Conservation (phyloP, 1,140 invertebrate genomes). For the Penaeus indicus region DNA sequence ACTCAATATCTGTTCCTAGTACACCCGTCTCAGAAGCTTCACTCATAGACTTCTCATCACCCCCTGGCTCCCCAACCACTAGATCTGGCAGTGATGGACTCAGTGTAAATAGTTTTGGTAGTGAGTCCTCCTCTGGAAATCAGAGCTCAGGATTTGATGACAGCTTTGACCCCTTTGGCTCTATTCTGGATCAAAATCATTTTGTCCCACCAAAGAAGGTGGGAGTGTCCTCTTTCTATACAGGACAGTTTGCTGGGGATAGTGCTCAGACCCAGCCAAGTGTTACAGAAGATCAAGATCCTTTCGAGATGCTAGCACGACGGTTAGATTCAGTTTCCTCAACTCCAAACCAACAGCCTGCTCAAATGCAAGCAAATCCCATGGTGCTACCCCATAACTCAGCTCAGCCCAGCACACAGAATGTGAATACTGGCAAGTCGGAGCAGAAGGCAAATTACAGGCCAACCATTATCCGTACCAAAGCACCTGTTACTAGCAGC, state of each 20-base stretch:
- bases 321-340: constrained; percentile 11
- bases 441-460: constrained; percentile 29
- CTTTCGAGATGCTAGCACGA: constrained; percentile 50
- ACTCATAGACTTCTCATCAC: constrained; percentile 55
- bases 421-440: neutral
- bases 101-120: constrained; percentile 58
- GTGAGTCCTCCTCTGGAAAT: constrained; percentile 51
- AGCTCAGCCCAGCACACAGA: constrained; percentile 12
- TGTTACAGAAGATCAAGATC: constrained; percentile 41
- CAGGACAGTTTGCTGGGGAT: neutral
- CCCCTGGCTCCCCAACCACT: constrained; percentile 46
- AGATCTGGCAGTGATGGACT: constrained; percentile 57
- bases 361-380: neutral
- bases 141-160: constrained; percentile 55
- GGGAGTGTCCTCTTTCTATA: constrained; percentile 44
- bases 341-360: constrained; percentile 1
- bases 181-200: constrained; percentile 27
- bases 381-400: neutral
- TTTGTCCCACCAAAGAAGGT: constrained; percentile 19
- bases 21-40: constrained; percentile 46
- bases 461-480: constrained; percentile 54
- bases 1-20: constrained; percentile 15
- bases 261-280: neutral
- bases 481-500: constrained; percentile 43
- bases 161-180: constrained; percentile 51